Percentiles rank a stretch among this genome's conserved stretches.
Conservation (phyloP, 2,888 invertebrate species). For the Thecophora atra region DNA sequence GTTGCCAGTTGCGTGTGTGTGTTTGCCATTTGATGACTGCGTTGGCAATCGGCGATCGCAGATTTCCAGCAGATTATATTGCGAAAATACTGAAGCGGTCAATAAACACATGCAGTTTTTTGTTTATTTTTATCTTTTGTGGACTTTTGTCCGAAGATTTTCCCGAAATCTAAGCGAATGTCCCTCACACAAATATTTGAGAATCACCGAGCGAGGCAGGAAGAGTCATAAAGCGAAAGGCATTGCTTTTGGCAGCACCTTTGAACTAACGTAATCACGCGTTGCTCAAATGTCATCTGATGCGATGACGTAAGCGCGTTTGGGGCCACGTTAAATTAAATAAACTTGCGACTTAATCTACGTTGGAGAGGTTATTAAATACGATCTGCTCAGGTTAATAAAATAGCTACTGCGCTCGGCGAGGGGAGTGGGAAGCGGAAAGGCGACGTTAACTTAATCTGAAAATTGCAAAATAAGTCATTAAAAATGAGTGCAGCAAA, state of each 20-base stretch:
- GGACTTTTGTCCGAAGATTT: not conserved
- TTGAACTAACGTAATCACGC: not conserved
- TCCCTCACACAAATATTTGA: too few species aligned
- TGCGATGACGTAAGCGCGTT: conserved; percentile 10
- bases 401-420: not conserved
- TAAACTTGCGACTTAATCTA: conserved; percentile 14
- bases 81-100: conserved; percentile 40
- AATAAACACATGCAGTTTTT: not conserved
- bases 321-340: not conserved
- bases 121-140: not conserved
- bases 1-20: not conserved
- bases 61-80: conserved; percentile 41
- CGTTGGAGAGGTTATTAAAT: conserved; percentile 31
- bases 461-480: conserved; percentile 55
- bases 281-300: not conserved
- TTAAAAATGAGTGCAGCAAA: conserved; percentile 56
- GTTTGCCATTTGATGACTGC: conserved; percentile 1
- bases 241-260: not conserved
- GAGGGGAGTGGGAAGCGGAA: not conserved
- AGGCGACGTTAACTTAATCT: not conserved
- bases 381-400: conserved; percentile 21
- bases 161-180: too few species aligned
- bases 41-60: conserved; percentile 15
- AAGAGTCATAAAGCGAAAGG: not conserved
- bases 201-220: not conserved